Evolutionary conservation across 1,140 invertebrate species (phyloP).

Genomic region (Aricia agestis): DNA sequence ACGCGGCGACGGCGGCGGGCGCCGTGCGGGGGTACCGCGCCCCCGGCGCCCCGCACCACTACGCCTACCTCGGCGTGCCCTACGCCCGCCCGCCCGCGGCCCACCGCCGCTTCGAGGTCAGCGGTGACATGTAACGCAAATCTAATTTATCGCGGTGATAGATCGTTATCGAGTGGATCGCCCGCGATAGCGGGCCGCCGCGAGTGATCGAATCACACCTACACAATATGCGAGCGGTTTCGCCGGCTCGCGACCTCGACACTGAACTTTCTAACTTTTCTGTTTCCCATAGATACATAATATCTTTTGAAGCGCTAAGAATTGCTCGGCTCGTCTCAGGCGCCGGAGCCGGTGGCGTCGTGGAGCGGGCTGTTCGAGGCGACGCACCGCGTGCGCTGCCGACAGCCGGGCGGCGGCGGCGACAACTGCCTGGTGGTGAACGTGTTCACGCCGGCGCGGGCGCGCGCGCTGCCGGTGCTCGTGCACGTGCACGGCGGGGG

Average conservation of each 20-base stretch:
- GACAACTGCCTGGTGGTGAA: conserved; percentile 60
- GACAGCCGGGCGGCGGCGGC: conserved; percentile 42
- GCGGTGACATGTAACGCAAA: conserved; percentile 32
- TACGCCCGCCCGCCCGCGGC: conserved; percentile 52
- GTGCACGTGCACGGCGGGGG: conserved; percentile 55
- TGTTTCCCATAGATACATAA: neutral
- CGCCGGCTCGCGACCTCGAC: neutral
- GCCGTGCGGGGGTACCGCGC: conserved; percentile 50
- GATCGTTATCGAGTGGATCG: conserved; percentile 33
- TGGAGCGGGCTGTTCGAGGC: conserved; percentile 66
- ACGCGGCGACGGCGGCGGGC: conserved; percentile 50
- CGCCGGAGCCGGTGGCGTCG: conserved; percentile 36
- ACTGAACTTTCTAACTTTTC: neutral
- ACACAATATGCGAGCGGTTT: neutral
- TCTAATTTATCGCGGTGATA: conserved; percentile 31
- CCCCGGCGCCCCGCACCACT: conserved; percentile 51
- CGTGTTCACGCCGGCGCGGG: conserved; percentile 46
- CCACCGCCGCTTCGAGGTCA: conserved; percentile 56
- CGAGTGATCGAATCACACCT: neutral
- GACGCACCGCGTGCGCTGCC: conserved; percentile 49
- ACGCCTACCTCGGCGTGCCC: conserved; percentile 56
- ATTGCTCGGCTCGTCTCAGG: conserved; percentile 30
- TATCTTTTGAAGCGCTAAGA: neutral
- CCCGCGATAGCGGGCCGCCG: no score
- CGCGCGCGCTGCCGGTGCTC: conserved; percentile 38